Evolutionary conservation across 2,888 invertebrate species (phyloP), one percentile per base, ranked within the genome.

Genomic region (Sinotaia quadrata): DNA sequence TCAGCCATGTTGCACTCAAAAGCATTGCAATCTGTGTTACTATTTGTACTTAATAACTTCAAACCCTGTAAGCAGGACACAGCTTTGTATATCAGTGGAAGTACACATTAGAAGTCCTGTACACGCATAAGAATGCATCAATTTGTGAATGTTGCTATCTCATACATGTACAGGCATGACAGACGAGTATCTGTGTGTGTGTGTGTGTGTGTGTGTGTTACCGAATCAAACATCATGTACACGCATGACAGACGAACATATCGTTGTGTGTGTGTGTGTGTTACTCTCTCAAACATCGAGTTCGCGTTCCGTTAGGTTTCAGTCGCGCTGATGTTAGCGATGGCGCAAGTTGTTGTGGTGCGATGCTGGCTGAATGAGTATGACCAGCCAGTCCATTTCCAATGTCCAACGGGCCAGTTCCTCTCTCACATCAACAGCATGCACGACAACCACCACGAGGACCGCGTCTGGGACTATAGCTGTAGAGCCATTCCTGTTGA

Each of bases 241-340:
- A n/a, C n/a, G n/a, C n/a, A n/a, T n/a, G n/a, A n/a, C n/a, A n/a
- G n/a, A n/a, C n/a, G n/a, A n/a, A n/a, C n/a, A n/a, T n/a, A n/a
- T n/a, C n/a, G n/a, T n/a, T n/a, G 54, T 54, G 54, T 54, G 54
- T 54, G 54, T 54, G 54, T 54, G 54, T 54, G 54, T 54, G 54
- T 4, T 1, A 1, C 1, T 52, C 29, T 52, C 10, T 12, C 41
- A 12, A 18, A 10, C 10, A 41, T 12, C 10, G 41, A 41, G 18
- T 41, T 41, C 41, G 41, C 41, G 8, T 41, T 15, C 10, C 41
- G 18, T 10, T 41, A 12, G 8, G 10, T 41, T 15, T 10, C 41
- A 41, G 18, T 12, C 10, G 41, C 41, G 41, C 18, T 41, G 41
- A 10, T 41, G 41, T 41, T 41, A 18, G 18, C 41, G 10, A 10